Evolutionary conservation across 2,888 invertebrate species (phyloP), one percentile per base, ranked within the genome.

Genomic region (Xestia ashworthii): DNA sequence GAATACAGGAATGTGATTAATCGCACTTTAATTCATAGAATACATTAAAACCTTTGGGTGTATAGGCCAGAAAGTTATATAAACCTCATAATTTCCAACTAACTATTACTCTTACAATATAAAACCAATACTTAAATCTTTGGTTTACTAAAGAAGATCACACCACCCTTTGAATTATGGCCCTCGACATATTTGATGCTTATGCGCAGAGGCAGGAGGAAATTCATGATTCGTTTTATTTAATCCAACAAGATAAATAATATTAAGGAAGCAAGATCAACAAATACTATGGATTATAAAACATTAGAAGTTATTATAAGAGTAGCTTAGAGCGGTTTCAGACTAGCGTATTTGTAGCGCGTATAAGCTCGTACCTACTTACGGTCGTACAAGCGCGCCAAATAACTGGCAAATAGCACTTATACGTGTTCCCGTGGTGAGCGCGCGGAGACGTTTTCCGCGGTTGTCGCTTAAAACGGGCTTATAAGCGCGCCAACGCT

Each of bases 71-170:
- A 76, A 76, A 70, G 6, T 72, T 76, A 58, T 38, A 77, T 50
- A 71, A 76, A 74, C 64, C 55, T 71, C 68, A 78, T 76, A 77
- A 78, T 75, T 78, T 82, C 60, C 75, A 80, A 80, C 77, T 83
- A 87, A 83, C 60, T 58, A 79, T 60, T 55, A 82, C 41, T 68
- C 81, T 84, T 76, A 70, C 32, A 80, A 74, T 82, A 87, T 73
- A 69, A 83, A 88, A 91, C 88, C 90, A 90, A 93, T 91, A 92
- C 88, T 89, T 78, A 90, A 90, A 91, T 94, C 94, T 94, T 94
- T 94, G 94, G 94, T 93, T 91, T 87, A 85, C 87, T 90, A 89
- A 87, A 89, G 83, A 84, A 89, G 88, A 92, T 90, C 89, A 91
- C 90, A 90, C 88, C 86, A 85, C 85, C 78, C 44, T 83, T 88